Conservation (phyloP, 2,113 vertebrate genomes). For the Xenopus borealis region DNA sequence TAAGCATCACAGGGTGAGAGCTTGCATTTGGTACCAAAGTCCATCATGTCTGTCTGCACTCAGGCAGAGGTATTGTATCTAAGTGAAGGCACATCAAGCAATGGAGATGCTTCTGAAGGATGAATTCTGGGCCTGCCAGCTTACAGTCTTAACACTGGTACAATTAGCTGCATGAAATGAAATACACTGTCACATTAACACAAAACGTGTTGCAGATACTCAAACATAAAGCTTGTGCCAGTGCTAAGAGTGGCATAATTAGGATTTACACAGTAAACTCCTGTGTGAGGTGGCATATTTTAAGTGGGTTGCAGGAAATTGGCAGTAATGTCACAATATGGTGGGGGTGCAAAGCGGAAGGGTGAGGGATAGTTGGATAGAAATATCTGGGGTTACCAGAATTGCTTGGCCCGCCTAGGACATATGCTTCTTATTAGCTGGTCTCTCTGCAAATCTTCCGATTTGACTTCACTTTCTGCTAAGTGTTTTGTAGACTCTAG, state of each 20-base stretch:
- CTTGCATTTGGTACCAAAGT: no score
- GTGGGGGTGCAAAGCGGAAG: constrained; percentile 3
- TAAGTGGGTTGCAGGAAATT: constrained; percentile 2
- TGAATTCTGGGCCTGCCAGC: no score
- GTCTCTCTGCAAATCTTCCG: constrained; percentile 10
- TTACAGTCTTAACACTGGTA: no score
- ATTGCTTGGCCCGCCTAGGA: constrained; percentile 6
- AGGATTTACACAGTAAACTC: constrained; percentile 20
- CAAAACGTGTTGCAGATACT: not conserved
- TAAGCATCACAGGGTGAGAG: no score
- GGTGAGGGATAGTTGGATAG: not conserved
- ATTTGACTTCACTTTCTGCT: constrained; percentile 27
- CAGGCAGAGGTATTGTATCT: no score
- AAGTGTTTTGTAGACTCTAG: not conserved
- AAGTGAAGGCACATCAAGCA: no score
- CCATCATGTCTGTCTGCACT: no score
- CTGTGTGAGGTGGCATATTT: constrained; percentile 16
- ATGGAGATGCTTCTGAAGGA: no score
- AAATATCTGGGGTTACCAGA: constrained; percentile 26
- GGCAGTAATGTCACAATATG: constrained; percentile 35
- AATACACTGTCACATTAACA: no score
- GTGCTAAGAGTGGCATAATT: constrained; percentile 3
- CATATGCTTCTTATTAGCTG: constrained; percentile 26
- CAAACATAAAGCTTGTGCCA: constrained; percentile 12
- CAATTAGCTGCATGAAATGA: no score